phyloP scores from a whole-genome alignment of 2,797 vertebrate genomes.

The Onychomys leucogaster region DNA sequence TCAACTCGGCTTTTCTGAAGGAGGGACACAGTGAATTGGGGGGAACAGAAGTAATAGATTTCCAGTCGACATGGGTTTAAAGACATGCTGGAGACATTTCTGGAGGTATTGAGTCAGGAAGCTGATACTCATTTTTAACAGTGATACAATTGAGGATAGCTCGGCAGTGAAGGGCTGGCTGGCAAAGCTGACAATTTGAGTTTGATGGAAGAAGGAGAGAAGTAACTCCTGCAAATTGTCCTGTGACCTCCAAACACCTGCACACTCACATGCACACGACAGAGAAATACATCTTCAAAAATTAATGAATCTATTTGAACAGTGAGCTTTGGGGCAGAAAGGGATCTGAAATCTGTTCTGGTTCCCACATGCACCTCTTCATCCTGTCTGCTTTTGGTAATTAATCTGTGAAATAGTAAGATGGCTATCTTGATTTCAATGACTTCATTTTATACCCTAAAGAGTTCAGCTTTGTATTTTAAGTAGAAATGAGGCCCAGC shows the following conservation, averaged over 20 bases:
- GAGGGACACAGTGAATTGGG: not conserved
- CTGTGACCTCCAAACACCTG: not conserved
- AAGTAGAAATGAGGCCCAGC: not conserved
- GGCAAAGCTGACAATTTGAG: not conserved
- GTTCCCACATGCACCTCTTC: not conserved
- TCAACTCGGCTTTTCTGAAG: not conserved
- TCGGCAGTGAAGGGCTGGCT: not conserved
- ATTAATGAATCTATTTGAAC: not conserved
- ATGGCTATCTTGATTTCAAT: not conserved
- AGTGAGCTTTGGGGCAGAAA: not conserved
- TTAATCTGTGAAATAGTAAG: conserved; percentile 11
- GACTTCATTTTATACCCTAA: not conserved
- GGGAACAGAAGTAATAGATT: not conserved
- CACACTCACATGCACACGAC: not conserved
- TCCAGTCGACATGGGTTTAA: not conserved
- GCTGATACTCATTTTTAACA: not conserved
- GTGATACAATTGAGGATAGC: not conserved
- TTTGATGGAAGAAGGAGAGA: not conserved
- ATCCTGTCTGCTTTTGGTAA: not conserved
- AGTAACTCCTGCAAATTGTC: not conserved
- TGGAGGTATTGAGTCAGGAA: not conserved
- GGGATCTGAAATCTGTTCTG: not conserved
- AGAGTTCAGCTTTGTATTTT: conserved; percentile 49
- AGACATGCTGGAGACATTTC: not conserved
- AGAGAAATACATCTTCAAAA: not conserved